phyloP scores from a whole-genome alignment of 2,113 vertebrate species.

The Origma solitaria region DNA sequence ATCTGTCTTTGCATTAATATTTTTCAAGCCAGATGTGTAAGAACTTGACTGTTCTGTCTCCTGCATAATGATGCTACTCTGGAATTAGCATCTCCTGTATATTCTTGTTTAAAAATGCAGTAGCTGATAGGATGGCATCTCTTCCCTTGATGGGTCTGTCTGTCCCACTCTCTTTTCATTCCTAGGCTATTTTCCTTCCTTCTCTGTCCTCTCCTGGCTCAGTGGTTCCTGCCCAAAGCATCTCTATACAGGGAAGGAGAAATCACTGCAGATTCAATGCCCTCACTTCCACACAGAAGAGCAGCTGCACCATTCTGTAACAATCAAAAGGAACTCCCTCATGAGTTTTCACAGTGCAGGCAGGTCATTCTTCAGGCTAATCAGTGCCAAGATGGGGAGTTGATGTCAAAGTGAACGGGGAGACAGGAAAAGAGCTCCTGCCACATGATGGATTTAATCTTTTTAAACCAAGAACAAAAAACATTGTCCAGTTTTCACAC shows the following conservation, averaged over 20 bases:
- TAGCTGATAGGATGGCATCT: not conserved
- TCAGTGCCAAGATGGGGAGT: not conserved
- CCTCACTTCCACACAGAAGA: not conserved
- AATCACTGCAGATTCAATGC: not conserved
- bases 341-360: not conserved
- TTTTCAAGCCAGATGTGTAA: not conserved
- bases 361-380: not conserved
- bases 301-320: not conserved
- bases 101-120: not conserved
- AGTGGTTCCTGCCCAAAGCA: not conserved
- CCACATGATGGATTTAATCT: not conserved
- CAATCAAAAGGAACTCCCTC: not conserved
- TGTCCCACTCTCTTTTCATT: not conserved
- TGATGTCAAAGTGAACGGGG: not conserved
- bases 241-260: not conserved
- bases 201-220: not conserved
- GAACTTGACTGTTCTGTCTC: not conserved
- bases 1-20: not conserved
- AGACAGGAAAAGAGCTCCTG: not conserved
- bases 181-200: not conserved
- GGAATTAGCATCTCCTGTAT: not conserved
- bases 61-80: not conserved
- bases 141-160: not conserved
- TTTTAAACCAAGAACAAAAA: not conserved
- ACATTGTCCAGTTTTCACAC: not conserved